Evolutionary conservation across 2,888 invertebrate genomes (phyloP), one percentile per base, ranked within the genome.

Genomic region (Drosophila differens): DNA sequence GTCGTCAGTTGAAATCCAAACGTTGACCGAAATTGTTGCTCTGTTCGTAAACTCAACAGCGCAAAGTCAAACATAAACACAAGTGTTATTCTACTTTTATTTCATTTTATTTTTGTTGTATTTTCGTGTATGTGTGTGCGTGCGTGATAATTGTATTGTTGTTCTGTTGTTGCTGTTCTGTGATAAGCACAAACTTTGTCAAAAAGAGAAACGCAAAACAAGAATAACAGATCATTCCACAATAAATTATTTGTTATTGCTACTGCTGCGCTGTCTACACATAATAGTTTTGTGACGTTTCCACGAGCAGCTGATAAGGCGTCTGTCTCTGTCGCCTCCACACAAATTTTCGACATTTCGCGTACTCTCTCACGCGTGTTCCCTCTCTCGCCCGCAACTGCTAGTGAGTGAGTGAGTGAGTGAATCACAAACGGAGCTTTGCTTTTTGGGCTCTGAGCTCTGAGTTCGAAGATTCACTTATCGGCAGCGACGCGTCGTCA

Each of bases 1-100:
- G 71, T 64, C 39, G 51, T 87, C 91, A 91, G 91, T 91, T 86
- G 89, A 83, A 79, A 79, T 82, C 75, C 83, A 83, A 80, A 86
- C 91, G 91, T 90, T 89, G 91, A 89, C 85, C 85, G 91, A 84
- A 89, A 82, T 84, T 83, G 91, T 86, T 85, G 82, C 68, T 72
- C 72, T 77, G 69, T 69, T 53, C 53, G 51, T 54, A 61, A 62
- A 25, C 58, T 59, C 32, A 47, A 64, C 70, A 63, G 44, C 44
- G 69, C 53, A 54, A 70, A 68, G 32, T 39, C 60, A 53, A 57
- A 71, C 25, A 54, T 66, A 25, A 51, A 30, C 33, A 35, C 53
- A 67, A 68, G 62, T 78, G 58, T 71, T 52, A 37, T 57, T 53
- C 33, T 55, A 32, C 54, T 12, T 60, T 59, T 59, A 19, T 25